These are phyloP conservation scores for Notoglanidium macrostoma DNA, from an alignment of 2,797 vertebrate genomes.

Conservation along the genomic window DNA sequence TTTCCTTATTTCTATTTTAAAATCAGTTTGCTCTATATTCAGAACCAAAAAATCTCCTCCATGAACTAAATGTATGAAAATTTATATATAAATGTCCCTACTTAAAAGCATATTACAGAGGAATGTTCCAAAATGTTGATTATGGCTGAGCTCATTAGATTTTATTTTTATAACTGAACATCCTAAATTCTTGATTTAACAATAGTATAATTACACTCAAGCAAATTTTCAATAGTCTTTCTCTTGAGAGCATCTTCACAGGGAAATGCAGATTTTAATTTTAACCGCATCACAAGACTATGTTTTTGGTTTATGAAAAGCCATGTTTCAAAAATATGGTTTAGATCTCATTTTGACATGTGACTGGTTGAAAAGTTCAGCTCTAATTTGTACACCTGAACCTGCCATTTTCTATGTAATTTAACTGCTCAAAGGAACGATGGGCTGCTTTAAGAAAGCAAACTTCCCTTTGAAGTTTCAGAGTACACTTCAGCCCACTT, in stretches of 20 bases:
- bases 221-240: neutral
- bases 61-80: neutral
- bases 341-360: constrained; percentile 36
- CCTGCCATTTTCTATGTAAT: constrained; percentile 43
- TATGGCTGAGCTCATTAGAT: neutral
- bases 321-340: neutral
- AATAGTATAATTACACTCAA: neutral
- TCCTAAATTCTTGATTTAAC: neutral
- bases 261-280: neutral
- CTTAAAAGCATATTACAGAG: neutral
- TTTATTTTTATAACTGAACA: neutral
- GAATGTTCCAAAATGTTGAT: neutral
- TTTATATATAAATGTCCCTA: neutral
- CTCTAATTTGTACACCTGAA: constrained; percentile 45
- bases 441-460: constrained; percentile 17
- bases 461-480: constrained; percentile 11
- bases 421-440: constrained; percentile 31
- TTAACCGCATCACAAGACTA: neutral
- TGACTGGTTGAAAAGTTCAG: constrained; percentile 35
- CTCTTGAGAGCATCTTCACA: neutral
- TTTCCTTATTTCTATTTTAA: neutral
- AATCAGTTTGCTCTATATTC: neutral
- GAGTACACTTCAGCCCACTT: neutral
- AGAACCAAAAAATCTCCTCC: neutral
- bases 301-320: neutral